Base-by-base conservation (phyloP, 2,113 vertebrate genomes). In the Phasianus colchicus region DNA sequence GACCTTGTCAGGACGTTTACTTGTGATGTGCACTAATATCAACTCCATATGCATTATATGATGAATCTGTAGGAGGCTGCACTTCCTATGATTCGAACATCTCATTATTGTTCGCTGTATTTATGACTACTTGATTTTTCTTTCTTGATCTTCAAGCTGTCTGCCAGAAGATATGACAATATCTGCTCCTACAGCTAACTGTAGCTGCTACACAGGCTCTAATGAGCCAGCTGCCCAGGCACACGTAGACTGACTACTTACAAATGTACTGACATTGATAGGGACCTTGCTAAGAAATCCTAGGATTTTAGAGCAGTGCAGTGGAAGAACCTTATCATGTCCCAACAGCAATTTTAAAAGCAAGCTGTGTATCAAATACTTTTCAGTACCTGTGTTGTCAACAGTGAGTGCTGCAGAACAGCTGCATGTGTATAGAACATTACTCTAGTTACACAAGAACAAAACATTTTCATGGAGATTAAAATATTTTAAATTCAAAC, bases 41-140 rank as follows among this genome's bases (percentile, higher is more conserved):
- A 76, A 81, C 12, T 74, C 69, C 0, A 0, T 12, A 20, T 27
- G 60, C 13, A 2, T 66, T 45, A n/a, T 0, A 24, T 29, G 34
- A 27, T 13, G 21, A 45, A 38, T 15, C 60, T 75, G 57, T 11
- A 64, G 57, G 27, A 89, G 22, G 73, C 42, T 89, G 25, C 22
- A 29, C 47, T 54, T 81, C 64, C 73, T 86, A 6, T 6, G 38
- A 84, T 42, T n/a, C 32, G 36, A 91, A 86, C 34, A 72, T 10
- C 34, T 71, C 2, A 1, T 65, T 80, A n/a, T 77, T 52, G n/a
- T 16, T 83, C 32, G 32, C 47, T 60, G 36, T 20, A 17, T 45
- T 65, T 54, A 57, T 43, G 20, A 77, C 4, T 43, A 82, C 65
- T 88, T 69, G 34, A 71, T 57, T 72, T 36, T 27, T 47, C 42